These are phyloP conservation scores for Donacobius atricapilla DNA, from an alignment of 2,113 vertebrate genomes.

Conservation along the genomic window DNA sequence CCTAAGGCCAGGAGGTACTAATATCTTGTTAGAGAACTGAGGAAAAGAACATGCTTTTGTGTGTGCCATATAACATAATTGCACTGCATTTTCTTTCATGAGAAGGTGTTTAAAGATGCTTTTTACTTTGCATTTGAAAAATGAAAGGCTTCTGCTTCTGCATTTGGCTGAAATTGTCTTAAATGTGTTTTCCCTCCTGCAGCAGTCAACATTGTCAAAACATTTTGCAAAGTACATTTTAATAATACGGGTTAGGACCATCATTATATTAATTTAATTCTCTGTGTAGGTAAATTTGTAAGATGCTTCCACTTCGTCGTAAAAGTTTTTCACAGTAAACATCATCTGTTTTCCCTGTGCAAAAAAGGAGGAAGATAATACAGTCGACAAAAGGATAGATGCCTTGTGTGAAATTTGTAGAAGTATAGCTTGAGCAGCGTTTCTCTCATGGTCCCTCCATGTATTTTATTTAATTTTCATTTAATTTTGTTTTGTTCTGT, in stretches of 20 bases:
- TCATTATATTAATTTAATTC: conserved; percentile 62
- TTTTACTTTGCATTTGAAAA: conserved; percentile 51
- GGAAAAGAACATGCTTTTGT: conserved; percentile 28
- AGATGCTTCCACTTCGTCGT: conserved; percentile 45
- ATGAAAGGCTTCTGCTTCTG: conserved; percentile 40
- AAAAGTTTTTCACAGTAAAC: conserved; percentile 44
- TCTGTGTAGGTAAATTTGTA: conserved; percentile 32
- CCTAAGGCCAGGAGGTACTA: conserved; percentile 32
- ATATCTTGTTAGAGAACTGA: conserved; percentile 54
- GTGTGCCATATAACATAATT: conserved; percentile 15
- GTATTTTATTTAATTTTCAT: conserved; percentile 37
- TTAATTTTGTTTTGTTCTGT: conserved; percentile 47
- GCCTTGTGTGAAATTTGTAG: neutral
- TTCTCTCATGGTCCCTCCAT: neutral
- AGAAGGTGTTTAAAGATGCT: conserved; percentile 53
- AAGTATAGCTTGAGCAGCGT: conserved; percentile 10
- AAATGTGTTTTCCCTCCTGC: conserved; percentile 42
- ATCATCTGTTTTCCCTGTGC: conserved; percentile 5
- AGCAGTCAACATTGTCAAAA: conserved; percentile 53
- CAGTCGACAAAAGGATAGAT: neutral
- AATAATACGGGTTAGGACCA: conserved; percentile 41
- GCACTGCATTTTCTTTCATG: conserved; percentile 37
- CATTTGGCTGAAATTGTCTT: conserved; percentile 63
- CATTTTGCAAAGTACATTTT: conserved; percentile 45
- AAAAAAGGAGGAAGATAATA: neutral